These are phyloP conservation scores for Itoplectis maculator DNA, from an alignment of 2,888 invertebrate genomes.

Conservation along the genomic window DNA sequence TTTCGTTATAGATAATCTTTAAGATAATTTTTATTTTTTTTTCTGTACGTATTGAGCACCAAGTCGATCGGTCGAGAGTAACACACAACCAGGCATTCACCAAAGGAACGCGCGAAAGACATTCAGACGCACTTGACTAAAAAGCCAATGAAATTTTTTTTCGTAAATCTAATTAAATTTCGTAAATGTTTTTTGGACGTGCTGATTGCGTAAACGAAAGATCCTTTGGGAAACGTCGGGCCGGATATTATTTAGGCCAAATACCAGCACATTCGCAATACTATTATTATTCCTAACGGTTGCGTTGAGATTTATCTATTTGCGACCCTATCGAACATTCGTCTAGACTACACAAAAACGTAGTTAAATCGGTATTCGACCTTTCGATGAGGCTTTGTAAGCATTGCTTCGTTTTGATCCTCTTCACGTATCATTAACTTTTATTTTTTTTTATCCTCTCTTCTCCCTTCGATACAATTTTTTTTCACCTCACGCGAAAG, in stretches of 20 bases:
- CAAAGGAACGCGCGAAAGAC: conserved; percentile 2
- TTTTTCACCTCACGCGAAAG: background rate
- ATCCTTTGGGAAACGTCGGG: conserved; percentile 35
- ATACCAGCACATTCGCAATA: conserved; percentile 75
- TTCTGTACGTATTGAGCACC: conserved; percentile 41
- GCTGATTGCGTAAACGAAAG: background rate
- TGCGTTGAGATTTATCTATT: conserved; percentile 12
- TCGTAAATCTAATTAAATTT: no score
- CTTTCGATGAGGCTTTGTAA: conserved; percentile 25
- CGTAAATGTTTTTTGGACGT: no score
- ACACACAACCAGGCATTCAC: conserved; percentile 27
- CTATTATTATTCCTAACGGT: conserved; percentile 54
- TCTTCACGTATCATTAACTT: background rate
- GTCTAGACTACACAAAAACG: conserved; percentile 19
- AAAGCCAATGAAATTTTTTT: background rate
- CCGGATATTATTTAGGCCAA: conserved; percentile 52
- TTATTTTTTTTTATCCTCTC: background rate
- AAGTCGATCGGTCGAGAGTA: conserved; percentile 40
- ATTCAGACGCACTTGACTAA: background rate
- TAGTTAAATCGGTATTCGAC: conserved; percentile 26
- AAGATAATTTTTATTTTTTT: conserved; percentile 26
- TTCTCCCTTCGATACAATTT: background rate
- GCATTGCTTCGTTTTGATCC: background rate
- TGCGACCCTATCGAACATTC: conserved; percentile 25
- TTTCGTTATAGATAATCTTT: conserved; percentile 28